Evolutionary conservation across 2,113 vertebrate genomes (phyloP).

Genomic region (Ploceus nigricollis): DNA sequence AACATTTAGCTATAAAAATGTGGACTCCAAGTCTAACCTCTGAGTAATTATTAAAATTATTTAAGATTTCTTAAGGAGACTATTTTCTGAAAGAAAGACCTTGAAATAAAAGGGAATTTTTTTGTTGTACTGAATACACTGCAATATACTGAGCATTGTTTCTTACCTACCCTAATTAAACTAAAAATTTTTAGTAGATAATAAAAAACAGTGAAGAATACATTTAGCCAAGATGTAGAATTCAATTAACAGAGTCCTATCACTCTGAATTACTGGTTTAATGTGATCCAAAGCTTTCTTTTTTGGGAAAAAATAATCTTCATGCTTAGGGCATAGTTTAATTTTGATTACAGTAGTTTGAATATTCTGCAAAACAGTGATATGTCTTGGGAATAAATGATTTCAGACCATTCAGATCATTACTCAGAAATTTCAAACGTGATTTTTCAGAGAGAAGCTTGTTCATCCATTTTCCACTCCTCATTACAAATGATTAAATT

Average conservation of each 20-base stretch:
- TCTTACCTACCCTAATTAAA: neutral
- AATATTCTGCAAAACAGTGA: slow-evolving; percentile 27
- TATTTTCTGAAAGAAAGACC: neutral
- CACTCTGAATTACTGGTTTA: neutral
- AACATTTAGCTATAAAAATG: neutral
- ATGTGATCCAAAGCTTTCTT: neutral
- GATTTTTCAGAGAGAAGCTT: neutral
- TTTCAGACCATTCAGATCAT: neutral
- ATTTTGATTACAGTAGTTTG: neutral
- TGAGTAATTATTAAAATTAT: neutral
- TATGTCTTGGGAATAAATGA: neutral
- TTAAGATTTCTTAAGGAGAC: neutral
- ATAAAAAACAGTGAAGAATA: neutral
- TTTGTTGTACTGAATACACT: neutral
- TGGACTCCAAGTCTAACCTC: neutral
- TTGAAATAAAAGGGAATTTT: neutral
- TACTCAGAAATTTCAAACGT: slow-evolving; percentile 12
- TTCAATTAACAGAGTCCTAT: neutral
- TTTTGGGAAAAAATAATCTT: neutral
- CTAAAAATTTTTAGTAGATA: neutral
- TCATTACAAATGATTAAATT: slow-evolving; percentile 24
- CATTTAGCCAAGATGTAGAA: neutral
- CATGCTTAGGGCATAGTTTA: neutral
- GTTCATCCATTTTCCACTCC: slow-evolving; percentile 15
- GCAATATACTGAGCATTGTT: neutral